These are phyloP conservation scores for Hypanus sabinus DNA, from an alignment of 2,113 vertebrate genomes.

Conservation along the genomic window DNA sequence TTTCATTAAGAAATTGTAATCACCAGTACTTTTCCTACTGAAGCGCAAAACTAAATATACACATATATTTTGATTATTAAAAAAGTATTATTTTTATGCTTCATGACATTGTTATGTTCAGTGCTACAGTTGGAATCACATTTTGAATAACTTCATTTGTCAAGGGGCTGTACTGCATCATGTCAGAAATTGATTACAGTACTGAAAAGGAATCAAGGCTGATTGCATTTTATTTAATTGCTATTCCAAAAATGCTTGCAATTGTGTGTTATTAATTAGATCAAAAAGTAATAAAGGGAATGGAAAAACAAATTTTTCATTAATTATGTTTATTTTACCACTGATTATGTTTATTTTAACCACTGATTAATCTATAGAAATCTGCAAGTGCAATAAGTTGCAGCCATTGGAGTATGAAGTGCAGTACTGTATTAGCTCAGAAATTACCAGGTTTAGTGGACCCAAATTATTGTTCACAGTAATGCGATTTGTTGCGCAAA, in stretches of 20 bases:
- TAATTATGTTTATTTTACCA: not conserved
- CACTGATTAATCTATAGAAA: not conserved
- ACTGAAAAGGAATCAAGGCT: not conserved
- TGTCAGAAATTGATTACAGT: not conserved
- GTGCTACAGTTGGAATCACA: not conserved
- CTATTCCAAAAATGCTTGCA: not conserved
- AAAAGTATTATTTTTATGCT: not conserved
- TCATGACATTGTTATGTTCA: not conserved
- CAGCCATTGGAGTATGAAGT: not conserved
- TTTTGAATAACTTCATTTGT: conserved; percentile 10
- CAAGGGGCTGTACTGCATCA: not conserved
- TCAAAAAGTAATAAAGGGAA: not conserved
- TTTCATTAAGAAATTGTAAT: not conserved
- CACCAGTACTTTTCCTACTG: not conserved
- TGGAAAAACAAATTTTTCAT: not conserved
- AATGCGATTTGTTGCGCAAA: not conserved
- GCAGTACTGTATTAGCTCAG: not conserved
- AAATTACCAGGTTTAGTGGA: not conserved
- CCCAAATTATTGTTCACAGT: not conserved
- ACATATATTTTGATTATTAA: not conserved
- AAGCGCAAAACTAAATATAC: not conserved
- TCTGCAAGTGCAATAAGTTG: not conserved
- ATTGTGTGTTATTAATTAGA: not conserved
- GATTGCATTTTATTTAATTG: not conserved
- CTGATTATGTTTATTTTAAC: not conserved